Conservation (phyloP, 2,797 vertebrate genomes). For the Diplodus sargus region DNA sequence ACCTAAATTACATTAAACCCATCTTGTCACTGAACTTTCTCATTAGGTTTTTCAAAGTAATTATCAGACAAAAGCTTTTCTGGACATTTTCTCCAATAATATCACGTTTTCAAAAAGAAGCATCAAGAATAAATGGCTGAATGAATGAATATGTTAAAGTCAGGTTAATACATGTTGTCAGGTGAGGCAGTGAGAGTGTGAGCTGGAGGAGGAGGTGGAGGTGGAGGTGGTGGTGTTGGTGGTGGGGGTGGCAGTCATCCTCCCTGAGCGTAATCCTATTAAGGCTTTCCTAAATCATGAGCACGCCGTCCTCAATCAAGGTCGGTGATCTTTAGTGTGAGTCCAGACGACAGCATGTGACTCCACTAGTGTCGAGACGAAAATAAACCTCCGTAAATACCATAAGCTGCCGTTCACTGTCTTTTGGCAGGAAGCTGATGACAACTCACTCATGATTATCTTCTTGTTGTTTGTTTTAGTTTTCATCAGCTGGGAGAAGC, state of each 20-base stretch:
- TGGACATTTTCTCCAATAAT: background rate
- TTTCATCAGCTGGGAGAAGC: slow-evolving; percentile 3
- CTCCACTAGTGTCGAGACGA: slow-evolving; percentile 1
- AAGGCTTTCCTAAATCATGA: slow-evolving; percentile 67
- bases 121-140: background rate
- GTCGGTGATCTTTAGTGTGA: slow-evolving; percentile 44
- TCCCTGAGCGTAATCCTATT: slow-evolving; percentile 70
- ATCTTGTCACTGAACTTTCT: background rate
- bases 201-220: slow-evolving; percentile 8
- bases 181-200: slow-evolving; percentile 40
- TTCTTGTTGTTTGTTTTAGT: background rate
- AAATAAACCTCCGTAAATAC: background rate
- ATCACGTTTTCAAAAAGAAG: background rate
- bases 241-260: slow-evolving; percentile 26
- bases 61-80: background rate
- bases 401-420: background rate
- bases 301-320: slow-evolving; percentile 52
- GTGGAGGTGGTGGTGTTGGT: slow-evolving; percentile 1
- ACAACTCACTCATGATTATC: background rate
- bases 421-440: background rate
- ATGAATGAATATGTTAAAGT: background rate
- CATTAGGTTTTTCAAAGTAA: background rate
- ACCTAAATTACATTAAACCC: background rate
- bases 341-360: slow-evolving; percentile 37
- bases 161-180: background rate